Evolutionary conservation across 2,113 vertebrate genomes (phyloP), one percentile per base, ranked within the genome.

Genomic region (Oncorhynchus nerka): DNA sequence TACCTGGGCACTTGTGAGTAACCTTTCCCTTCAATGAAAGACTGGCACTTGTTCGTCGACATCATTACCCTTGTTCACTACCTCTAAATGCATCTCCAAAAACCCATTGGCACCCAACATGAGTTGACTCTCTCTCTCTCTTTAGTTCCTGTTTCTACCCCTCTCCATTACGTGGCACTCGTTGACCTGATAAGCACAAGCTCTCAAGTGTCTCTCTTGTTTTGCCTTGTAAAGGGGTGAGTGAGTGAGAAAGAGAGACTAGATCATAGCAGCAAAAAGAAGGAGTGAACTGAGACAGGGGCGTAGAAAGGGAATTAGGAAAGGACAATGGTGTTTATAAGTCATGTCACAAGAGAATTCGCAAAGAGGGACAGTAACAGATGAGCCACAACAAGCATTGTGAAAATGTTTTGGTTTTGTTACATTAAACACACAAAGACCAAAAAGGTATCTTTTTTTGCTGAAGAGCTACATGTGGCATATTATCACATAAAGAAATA

Each of bases 141-240:
- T 64, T 19, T 16, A 64, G 15, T 48, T 28, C 59, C 15, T 34
- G 57, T 39, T 66, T 34, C 20, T 67, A 30, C 26, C 7, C 57
- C 34, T 69, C n/a, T 77, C 32, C 32, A 64, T 79, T 74, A 79
- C 5, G 71, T 49, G 62, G 34, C 16, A 11, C 28, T 66, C 39
- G 34, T 48, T 84, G 64, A 81, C 77, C 79, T 72, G 45, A 77
- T 75, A 67, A 67, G 65, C 4, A 19, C 12, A 16, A n/a, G 6
- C 26, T 26, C 4, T 67, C 13, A 67, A 11, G 26, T 11, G 6
- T 5, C 26, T 67, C 65, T 32, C 26, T 32, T 32, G 24, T 32
- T 67, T 30, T 67, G 26, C 26, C 65, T 32, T 67, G 24, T 24
- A 67, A 67, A 12, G 65, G 30, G 28, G 30, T 1, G 30, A 32